phyloP scores from a whole-genome alignment of 2,888 invertebrate species.

The Sycophila texana region DNA sequence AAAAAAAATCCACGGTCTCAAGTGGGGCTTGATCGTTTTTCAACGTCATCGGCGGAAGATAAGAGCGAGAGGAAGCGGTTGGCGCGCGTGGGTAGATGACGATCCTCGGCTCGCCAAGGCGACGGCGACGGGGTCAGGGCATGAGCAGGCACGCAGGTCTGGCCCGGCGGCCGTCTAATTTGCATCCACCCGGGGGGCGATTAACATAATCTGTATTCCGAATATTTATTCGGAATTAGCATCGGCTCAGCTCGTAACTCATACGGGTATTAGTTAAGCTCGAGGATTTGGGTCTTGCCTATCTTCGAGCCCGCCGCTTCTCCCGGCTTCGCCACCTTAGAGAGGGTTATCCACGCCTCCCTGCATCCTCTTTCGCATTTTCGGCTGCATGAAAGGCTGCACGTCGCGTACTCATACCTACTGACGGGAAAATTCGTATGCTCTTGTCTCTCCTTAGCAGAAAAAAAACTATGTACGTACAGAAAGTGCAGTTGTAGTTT shows the following conservation, averaged over 20 bases:
- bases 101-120: slow-evolving; percentile 10
- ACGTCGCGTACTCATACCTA: not conserved
- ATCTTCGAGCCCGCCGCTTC: slow-evolving; percentile 58
- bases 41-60: slow-evolving; percentile 31
- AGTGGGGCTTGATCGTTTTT: slow-evolving; percentile 20
- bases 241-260: slow-evolving; percentile 71
- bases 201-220: slow-evolving; percentile 75
- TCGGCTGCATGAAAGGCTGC: slow-evolving; percentile 39
- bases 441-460: not conserved
- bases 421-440: not conserved
- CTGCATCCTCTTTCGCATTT: slow-evolving; percentile 5
- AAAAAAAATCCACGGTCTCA: not conserved
- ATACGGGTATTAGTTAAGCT: slow-evolving; percentile 74
- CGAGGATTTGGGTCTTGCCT: slow-evolving; percentile 72
- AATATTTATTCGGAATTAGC: slow-evolving; percentile 76
- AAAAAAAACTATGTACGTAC: too few relatives aligned
- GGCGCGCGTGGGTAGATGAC: slow-evolving; percentile 14
- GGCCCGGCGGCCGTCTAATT: slow-evolving; percentile 66
- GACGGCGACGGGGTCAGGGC: too few relatives aligned
- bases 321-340: slow-evolving; percentile 58
- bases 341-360: slow-evolving; percentile 61
- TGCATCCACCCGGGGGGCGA: slow-evolving; percentile 70
- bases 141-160: too few relatives aligned
- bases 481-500: too few relatives aligned
- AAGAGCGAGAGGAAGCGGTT: not conserved